Conservation (phyloP, 2,888 invertebrate genomes). For the Apantesis nais region DNA sequence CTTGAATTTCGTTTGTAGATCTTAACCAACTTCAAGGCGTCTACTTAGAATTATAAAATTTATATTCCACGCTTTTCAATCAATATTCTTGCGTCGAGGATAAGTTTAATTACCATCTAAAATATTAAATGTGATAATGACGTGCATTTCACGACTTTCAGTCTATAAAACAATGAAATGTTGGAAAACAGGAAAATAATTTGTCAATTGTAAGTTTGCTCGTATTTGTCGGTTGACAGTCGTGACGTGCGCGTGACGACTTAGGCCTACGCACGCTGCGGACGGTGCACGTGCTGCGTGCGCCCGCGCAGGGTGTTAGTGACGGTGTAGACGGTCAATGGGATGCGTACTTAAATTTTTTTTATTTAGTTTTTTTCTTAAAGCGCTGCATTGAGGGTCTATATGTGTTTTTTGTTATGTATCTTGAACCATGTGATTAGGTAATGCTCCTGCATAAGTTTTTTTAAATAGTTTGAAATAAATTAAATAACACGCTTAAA, state of each 20-base stretch:
- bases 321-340: slow-evolving; percentile 11
- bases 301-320: not conserved
- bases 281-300: slow-evolving; percentile 4
- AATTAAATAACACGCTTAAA: not conserved
- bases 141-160: slow-evolving; percentile 24
- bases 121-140: slow-evolving; percentile 28
- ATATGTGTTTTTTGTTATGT: slow-evolving; percentile 2
- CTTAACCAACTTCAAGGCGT: not conserved
- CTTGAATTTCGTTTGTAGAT: not conserved
- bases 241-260: slow-evolving; percentile 35
- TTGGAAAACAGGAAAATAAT: not conserved
- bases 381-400: slow-evolving; percentile 12
- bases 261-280: slow-evolving; percentile 49
- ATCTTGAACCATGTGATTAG: not conserved
- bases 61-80: not conserved
- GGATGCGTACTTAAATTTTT: not conserved
- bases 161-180: not conserved
- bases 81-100: slow-evolving; percentile 1
- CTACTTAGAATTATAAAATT: too few relatives aligned
- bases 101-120: slow-evolving; percentile 4
- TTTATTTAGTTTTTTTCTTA: not conserved
- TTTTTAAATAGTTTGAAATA: not conserved
- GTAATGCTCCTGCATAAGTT: not conserved
- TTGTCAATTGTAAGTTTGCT: not conserved
- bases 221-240: slow-evolving; percentile 17